Conservation (phyloP, 2,113 vertebrate genomes). For the Cettia cetti region DNA sequence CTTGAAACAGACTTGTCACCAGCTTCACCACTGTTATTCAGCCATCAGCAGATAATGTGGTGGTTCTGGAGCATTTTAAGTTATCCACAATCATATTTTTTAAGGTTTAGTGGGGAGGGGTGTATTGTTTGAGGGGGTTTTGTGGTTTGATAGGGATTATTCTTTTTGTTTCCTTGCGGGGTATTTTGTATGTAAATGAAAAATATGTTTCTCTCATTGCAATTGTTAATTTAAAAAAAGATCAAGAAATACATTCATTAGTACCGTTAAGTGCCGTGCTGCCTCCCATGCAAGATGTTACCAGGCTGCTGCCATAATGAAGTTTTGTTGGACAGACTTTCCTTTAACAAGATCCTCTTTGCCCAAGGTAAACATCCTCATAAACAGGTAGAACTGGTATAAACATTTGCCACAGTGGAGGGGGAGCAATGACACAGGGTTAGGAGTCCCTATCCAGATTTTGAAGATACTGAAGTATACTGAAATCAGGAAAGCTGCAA, state of each 20-base stretch:
- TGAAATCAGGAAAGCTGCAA: neutral
- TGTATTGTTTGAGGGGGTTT: fast-evolving
- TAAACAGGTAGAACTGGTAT: neutral
- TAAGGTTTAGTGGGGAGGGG: fast-evolving
- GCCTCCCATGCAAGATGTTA: neutral
- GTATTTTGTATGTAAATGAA: neutral
- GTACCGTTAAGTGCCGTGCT: neutral
- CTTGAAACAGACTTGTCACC: neutral
- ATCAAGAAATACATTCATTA: neutral
- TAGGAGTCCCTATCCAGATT: neutral
- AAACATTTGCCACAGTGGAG: neutral
- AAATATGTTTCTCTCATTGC: neutral
- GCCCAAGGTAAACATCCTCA: neutral
- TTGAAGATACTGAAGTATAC: neutral
- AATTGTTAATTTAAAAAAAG: neutral
- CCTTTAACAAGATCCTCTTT: neutral
- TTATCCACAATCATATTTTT: neutral
- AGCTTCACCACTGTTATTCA: neutral
- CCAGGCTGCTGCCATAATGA: neutral
- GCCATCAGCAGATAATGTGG: neutral
- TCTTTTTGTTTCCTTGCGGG: neutral
- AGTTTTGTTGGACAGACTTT: neutral
- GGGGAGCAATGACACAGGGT: neutral
- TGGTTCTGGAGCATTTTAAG: neutral
- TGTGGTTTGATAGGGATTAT: neutral